Evolutionary conservation across 2,888 invertebrate species (phyloP).

Genomic region (Agrilus biguttatus): DNA sequence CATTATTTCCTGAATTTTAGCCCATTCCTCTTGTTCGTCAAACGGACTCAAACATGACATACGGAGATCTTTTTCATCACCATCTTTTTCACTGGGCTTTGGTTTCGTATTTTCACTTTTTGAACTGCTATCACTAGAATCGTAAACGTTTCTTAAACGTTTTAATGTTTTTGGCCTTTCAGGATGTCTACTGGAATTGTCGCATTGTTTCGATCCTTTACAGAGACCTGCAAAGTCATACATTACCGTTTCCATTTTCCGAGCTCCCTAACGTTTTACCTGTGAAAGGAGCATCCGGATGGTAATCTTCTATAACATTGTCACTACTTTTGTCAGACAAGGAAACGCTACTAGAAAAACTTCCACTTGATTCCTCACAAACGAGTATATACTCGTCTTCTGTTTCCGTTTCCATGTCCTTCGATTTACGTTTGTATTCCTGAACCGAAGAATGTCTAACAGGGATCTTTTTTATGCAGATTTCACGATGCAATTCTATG

Average conservation of each 20-base stretch:
- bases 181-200: conserved; percentile 42
- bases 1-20: conserved; percentile 91
- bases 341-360: conserved; percentile 56
- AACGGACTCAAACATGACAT: conserved; percentile 68
- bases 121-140: conserved; percentile 32
- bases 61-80: conserved; percentile 35
- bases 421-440: conserved; percentile 74
- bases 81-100: conserved; percentile 32
- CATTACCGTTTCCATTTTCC: conserved; percentile 1
- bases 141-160: conserved; percentile 61
- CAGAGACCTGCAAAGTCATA: conserved; percentile 50
- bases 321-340: conserved; percentile 65
- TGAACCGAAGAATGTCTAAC: conserved; percentile 25
- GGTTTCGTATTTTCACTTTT: conserved; percentile 20
- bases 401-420: conserved; percentile 76
- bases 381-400: conserved; percentile 39
- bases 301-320: conserved; percentile 71
- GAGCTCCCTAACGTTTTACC: conserved; percentile 41
- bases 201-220: conserved; percentile 64
- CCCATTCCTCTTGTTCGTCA: conserved; percentile 93
- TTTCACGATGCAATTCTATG: conserved; percentile 9
- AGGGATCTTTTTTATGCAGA: conserved; percentile 7
- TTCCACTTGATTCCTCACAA: conserved; percentile 52
- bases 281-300: conserved; percentile 77
- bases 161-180: conserved; percentile 63